Conservation (phyloP, 2,888 invertebrate species). For the Muscina levida region DNA sequence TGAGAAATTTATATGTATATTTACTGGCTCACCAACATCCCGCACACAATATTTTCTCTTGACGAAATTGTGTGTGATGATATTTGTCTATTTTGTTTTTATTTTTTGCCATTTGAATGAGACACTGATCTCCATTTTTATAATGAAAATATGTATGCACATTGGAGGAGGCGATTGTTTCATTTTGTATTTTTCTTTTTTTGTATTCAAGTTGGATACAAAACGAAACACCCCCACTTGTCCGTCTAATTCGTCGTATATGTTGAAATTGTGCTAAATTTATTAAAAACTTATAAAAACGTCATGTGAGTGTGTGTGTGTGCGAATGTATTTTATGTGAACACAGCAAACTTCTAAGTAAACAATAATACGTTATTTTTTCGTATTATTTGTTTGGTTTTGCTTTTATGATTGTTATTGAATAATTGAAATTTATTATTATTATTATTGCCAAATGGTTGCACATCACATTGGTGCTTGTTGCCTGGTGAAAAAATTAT, state of each 20-base stretch:
- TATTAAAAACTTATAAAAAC: not conserved
- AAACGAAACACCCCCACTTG: conserved; percentile 13
- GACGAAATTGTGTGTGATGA: too few relatives aligned
- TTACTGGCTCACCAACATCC: too few relatives aligned
- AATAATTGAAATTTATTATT: conserved; percentile 6
- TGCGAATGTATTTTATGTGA: not conserved
- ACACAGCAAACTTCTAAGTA: not conserved
- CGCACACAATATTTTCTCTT: too few relatives aligned
- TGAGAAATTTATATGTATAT: too few relatives aligned
- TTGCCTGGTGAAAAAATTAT: too few relatives aligned
- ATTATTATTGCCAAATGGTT: not conserved
- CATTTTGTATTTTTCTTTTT: not conserved
- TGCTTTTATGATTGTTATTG: not conserved
- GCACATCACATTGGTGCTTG: too few relatives aligned
- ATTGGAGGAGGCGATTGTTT: not conserved
- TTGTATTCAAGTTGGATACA: not conserved
- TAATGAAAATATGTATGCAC: not conserved
- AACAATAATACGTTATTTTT: not conserved
- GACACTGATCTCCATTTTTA: too few relatives aligned
- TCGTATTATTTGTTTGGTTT: not conserved
- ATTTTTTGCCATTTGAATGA: too few relatives aligned
- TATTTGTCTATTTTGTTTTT: too few relatives aligned
- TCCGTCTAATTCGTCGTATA: too few relatives aligned
- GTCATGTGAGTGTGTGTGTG: not conserved
- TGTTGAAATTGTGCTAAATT: conserved; percentile 6